Percentiles rank a stretch among this genome's conserved stretches.
phyloP scores from a whole-genome alignment of 1,140 invertebrate species.

The Pristionchus pacificus region DNA sequence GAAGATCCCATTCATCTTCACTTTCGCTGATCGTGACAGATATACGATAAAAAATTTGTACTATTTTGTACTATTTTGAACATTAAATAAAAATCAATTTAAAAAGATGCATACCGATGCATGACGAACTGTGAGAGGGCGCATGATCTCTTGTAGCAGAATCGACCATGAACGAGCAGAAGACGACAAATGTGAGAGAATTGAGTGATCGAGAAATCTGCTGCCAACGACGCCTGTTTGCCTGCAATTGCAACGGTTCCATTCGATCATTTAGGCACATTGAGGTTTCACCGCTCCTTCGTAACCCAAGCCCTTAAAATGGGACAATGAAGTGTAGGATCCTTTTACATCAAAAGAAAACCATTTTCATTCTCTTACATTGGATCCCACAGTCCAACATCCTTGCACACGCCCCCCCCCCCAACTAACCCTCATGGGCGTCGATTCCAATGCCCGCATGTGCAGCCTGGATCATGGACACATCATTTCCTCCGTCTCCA shows the following conservation, averaged over 20 bases:
- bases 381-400: too few relatives aligned
- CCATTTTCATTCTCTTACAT: too few relatives aligned
- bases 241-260: slow-evolving; percentile 63
- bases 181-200: slow-evolving; percentile 80
- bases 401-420: too few relatives aligned
- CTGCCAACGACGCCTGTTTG: slow-evolving; percentile 89
- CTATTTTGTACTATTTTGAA: not conserved
- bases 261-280: too few relatives aligned
- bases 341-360: too few relatives aligned
- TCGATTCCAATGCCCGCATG: slow-evolving; percentile 95
- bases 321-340: too few relatives aligned
- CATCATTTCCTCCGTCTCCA: slow-evolving; percentile 67
- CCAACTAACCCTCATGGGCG: slow-evolving; percentile 65
- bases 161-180: slow-evolving; percentile 86
- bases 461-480: slow-evolving; percentile 76
- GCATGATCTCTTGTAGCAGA: slow-evolving; percentile 91
- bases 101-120: slow-evolving; percentile 64
- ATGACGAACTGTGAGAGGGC: slow-evolving; percentile 96
- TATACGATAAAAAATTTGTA: too few relatives aligned
- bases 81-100: not conserved
- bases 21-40: too few relatives aligned
- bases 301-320: too few relatives aligned
- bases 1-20: too few relatives aligned
- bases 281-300: too few relatives aligned
- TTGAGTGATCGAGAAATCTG: slow-evolving; percentile 94